Evolutionary conservation across 2,797 vertebrate species (phyloP), one percentile per base, ranked within the genome.

Genomic region (Adrianichthys oophorus): DNA sequence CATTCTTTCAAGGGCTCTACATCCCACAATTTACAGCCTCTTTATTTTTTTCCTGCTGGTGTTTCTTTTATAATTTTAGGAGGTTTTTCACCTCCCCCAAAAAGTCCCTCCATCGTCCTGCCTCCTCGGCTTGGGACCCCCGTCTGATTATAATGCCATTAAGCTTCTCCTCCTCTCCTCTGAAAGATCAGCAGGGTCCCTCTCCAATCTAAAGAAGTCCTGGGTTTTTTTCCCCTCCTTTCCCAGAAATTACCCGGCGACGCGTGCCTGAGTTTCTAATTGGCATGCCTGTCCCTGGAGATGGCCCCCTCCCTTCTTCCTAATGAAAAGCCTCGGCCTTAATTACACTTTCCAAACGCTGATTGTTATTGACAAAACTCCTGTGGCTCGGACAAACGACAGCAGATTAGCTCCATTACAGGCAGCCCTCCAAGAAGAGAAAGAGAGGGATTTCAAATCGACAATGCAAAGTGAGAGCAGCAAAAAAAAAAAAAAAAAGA

Each of bases 281-380:
- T 93, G 92, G 88, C 86, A 87, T 85, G 88, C 89, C 85, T 63
- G 78, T 93, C 92, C 91, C 92, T 79, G 67, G 91, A 92, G 92
- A 93, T 90, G 69, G 83, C 87, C 92, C 89, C 92, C 90, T 90
- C 90, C 90, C 90, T 89, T 87, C 84, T 85, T 91, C 87, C 91
- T 93, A 93, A 93, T 93, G 92, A 93, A 93, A 93, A 93, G 92
- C 88, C 92, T 93, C 90, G 91, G 92, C 92, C 92, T 93, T 93
- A 93, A 93, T 93, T 93, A 93, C 92, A 93, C 91, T 93, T 93
- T 92, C 91, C 91, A 92, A 93, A 93, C 91, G 91, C 92, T 93
- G 92, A 93, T 93, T 93, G 92, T 93, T 93, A 93, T 93, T 93
- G 92, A 93, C 92, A 93, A 93, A 93, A 93, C 92, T 93, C 92